Conservation (phyloP, 2,113 vertebrate genomes). For the Eolophus roseicapilla region DNA sequence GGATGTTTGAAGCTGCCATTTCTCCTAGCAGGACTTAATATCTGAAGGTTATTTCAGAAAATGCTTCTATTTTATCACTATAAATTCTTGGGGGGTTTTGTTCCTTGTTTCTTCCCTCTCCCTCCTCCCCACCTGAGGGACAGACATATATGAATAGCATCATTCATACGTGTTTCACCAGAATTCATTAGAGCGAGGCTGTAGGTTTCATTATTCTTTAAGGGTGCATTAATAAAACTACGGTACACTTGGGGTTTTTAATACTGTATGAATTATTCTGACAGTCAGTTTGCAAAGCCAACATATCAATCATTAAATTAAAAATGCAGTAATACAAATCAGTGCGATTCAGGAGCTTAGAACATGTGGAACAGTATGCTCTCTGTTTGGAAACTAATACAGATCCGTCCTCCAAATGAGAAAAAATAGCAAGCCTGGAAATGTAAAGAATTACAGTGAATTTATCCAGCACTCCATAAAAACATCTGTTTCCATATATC, state of each 20-base stretch:
- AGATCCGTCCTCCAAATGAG: slow-evolving; percentile 10
- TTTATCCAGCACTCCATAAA: slow-evolving; percentile 5
- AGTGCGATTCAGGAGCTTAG: slow-evolving; percentile 40
- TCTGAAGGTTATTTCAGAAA: slow-evolving; percentile 14
- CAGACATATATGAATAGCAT: slow-evolving; percentile 17
- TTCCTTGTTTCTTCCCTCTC: not conserved
- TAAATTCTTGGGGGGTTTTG: not conserved
- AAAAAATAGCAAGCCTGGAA: not conserved
- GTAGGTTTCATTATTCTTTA: slow-evolving; percentile 74
- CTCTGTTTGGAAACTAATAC: slow-evolving; percentile 14
- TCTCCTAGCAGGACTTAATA: not conserved
- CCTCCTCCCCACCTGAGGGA: slow-evolving; percentile 32
- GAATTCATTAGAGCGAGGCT: slow-evolving; percentile 62
- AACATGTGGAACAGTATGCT: slow-evolving; percentile 50
- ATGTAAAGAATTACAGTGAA: not conserved
- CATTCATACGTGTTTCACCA: slow-evolving; percentile 48
- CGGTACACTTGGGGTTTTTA: slow-evolving; percentile 66
- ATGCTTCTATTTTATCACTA: not conserved
- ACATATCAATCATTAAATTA: slow-evolving; percentile 73
- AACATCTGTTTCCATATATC: not conserved
- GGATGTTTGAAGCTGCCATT: slow-evolving; percentile 8
- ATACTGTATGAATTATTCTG: slow-evolving; percentile 71
- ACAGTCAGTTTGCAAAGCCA: slow-evolving; percentile 69
- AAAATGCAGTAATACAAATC: slow-evolving; percentile 70
- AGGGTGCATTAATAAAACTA: slow-evolving; percentile 70